Evolutionary conservation across 2,888 invertebrate genomes (phyloP), one percentile per base, ranked within the genome.

Genomic region (Gastracanthus pulcherrimus): DNA sequence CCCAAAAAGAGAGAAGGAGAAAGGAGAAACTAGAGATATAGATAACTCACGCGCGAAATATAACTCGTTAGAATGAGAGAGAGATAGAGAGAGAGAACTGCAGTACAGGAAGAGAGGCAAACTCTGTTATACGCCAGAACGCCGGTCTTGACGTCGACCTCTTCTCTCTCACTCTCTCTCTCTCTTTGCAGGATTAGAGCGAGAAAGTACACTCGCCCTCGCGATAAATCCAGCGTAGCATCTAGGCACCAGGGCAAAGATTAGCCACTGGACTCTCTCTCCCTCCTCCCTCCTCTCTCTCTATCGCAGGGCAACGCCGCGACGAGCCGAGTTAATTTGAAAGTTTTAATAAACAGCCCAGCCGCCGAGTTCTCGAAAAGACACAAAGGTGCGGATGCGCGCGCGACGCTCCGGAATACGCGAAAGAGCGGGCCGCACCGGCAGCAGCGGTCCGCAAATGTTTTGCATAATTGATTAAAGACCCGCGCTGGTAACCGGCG

Each of bases 381-480:
- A 67, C 23, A 79, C 79, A 66, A 74, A 71, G 72, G 66, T 64
- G 71, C 66, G 26, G 74, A 55, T 55, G 64, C 31, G 23, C 51
- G 48, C 64, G 26, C 13, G 58, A 23, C 64, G 23, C 48, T 19
- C 19, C 0, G 16, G 36, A 51, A 67, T 62, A 70, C 41, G 66
- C 55, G 58, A 71, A 69, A 81, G 70, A 66, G 78, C 75, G 19
- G 3, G 23, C 23, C 13, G 45, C 4, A 19, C 19, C 6, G n/a
- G n/a, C 38, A 19, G 38, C 62, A 6, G 80, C 82, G 82, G 86
- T 86, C 85, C 84, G 87, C 87, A 87, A 87, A 88, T 89, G 86
- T 86, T 91, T 91, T 90, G 86, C 90, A 91, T 91, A 91, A 91
- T 91, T 91, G 91, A 91, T 91, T 91, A 91, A 91, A 91, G 91